Base-by-base conservation (phyloP, 2,888 invertebrate species). In the Eueremaeus valkanovi region DNA sequence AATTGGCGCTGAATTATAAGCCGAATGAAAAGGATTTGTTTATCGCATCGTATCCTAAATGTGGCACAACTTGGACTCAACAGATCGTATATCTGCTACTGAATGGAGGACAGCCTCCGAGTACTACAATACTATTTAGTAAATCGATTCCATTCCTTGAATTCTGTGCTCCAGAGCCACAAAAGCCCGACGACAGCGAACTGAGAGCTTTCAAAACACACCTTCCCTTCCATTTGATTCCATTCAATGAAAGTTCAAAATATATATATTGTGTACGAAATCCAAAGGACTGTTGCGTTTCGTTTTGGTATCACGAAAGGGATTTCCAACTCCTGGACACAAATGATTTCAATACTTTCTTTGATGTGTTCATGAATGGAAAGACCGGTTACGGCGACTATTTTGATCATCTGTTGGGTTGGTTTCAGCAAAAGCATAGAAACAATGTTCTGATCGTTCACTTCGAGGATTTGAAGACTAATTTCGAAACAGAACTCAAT, bases 211-310 rank as follows among this genome's bases (percentile, higher is more conserved):
- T 80, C 63, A 79, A 79, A 72, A 81, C 80, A 0, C 83, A 83
- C 73, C 79, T 83, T 0, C 82, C 81, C 3, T 78, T 76, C 51
- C 45, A 73, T 3, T 68, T 76, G 13, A 31, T 78, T 31, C 79
- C 79, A 0, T 76, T 77, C n/a, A 74, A 75, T 1, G 72, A 77
- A 0, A 73, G 78, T 18, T 55, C 55, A 55, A 79, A 79, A 45
- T 78, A 79, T 51, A 82, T 85, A 42, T 85, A 85, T 78, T 82
- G 85, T 40, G 82, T 82, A 8, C 81, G 85, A 61, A 85, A 85
- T 78, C 84, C 85, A 0, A 85, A 84, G 78, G 85, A 85, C 80
- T 82, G 82, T 8, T 81, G 81, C 3, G 84, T 85, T 3, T 85
- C 85, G 1, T 84, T 82, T 76, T 85, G 81, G 78, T 81, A 84